phyloP scores from a whole-genome alignment of 2,888 invertebrate species.

The Nomada flava region DNA sequence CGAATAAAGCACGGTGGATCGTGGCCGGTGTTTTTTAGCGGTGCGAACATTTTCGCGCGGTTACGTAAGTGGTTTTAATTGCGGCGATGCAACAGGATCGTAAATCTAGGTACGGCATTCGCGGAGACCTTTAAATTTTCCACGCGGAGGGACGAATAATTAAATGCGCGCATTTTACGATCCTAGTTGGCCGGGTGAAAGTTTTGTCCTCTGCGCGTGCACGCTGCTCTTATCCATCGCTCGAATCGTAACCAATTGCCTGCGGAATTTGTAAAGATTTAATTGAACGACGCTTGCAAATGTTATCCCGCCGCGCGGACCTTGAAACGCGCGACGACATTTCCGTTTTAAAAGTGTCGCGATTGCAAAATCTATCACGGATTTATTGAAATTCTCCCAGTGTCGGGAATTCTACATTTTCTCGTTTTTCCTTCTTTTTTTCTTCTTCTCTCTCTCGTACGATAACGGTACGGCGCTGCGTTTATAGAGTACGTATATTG shows the following conservation, averaged over 20 bases:
- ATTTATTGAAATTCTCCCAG: too few species aligned
- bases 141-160: background rate
- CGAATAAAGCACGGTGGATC: too few species aligned
- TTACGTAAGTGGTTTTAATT: constrained; percentile 13
- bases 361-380: too few species aligned
- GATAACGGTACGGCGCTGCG: constrained; percentile 60
- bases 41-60: background rate
- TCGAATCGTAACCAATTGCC: background rate
- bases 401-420: too few species aligned
- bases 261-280: background rate
- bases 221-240: background rate
- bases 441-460: background rate
- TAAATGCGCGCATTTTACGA: background rate
- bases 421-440: too few species aligned
- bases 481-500: constrained; percentile 38
- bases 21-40: background rate
- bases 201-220: background rate
- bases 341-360: too few species aligned
- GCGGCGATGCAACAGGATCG: background rate
- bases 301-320: background rate
- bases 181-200: background rate
- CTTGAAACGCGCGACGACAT: background rate
- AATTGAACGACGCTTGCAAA: background rate
- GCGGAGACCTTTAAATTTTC: constrained; percentile 12
- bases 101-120: background rate